These are phyloP conservation scores for Plutella xylostella DNA, from an alignment of 2,888 invertebrate genomes.

Conservation along the genomic window DNA sequence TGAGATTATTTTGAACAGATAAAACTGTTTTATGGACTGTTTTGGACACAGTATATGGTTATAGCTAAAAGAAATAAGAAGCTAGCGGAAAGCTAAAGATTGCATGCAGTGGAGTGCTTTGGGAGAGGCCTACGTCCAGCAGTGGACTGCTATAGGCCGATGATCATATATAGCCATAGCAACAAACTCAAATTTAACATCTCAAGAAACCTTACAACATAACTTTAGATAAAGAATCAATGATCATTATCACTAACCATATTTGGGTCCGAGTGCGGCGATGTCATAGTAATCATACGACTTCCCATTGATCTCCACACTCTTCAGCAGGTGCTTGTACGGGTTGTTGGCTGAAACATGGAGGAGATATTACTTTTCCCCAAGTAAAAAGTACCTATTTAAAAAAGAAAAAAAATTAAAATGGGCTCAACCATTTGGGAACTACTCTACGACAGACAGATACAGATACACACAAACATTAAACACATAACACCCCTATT, in stretches of 20 bases:
- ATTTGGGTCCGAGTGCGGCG: conserved; percentile 77
- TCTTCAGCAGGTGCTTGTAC: conserved; percentile 71
- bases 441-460: neutral
- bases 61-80: neutral
- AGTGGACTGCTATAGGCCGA: too few relatives aligned
- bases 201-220: neutral
- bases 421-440: too few relatives aligned
- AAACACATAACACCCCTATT: neutral
- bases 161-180: neutral
- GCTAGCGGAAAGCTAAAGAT: too few relatives aligned
- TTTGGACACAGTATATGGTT: neutral
- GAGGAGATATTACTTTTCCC: neutral
- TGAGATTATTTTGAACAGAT: neutral
- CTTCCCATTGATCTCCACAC: conserved; percentile 69
- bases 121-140: too few relatives aligned
- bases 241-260: conserved; percentile 74
- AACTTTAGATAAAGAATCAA: neutral
- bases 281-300: conserved; percentile 86
- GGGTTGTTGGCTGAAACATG: conserved; percentile 68
- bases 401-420: neutral
- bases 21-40: neutral
- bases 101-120: too few relatives aligned
- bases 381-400: neutral
- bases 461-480: neutral
- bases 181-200: too few relatives aligned